Percentiles rank a stretch among this genome's conserved stretches.
Evolutionary conservation across 2,888 invertebrate genomes (phyloP).

Genomic region (Catonia carolina): DNA sequence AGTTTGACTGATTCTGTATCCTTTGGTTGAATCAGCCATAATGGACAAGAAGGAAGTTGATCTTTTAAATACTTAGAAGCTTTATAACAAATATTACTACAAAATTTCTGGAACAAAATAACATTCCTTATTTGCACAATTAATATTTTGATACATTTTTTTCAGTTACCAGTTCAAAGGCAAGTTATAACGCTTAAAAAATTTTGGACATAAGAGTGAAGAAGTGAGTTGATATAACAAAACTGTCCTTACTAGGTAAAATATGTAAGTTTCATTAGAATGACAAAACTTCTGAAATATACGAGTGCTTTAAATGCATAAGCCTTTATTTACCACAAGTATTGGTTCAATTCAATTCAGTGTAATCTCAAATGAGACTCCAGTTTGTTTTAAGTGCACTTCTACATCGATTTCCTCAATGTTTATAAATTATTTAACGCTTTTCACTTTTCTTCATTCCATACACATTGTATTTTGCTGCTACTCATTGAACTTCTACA

Average conservation of each 20-base stretch:
- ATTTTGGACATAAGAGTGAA: not conserved
- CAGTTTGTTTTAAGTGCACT: too few relatives aligned
- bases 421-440: too few relatives aligned
- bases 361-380: too few relatives aligned
- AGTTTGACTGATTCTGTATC: slow-evolving; percentile 35
- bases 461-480: too few relatives aligned
- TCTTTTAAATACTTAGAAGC: slow-evolving; percentile 69
- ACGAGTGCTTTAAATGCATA: too few relatives aligned
- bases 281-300: too few relatives aligned
- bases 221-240: slow-evolving; percentile 3
- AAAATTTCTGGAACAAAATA: slow-evolving; percentile 60
- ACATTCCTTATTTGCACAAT: not conserved
- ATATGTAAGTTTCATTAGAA: too few relatives aligned
- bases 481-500: too few relatives aligned
- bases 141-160: not conserved
- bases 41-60: slow-evolving; percentile 73
- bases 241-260: not conserved
- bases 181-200: not conserved
- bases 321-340: too few relatives aligned
- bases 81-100: slow-evolving; percentile 74
- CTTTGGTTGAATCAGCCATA: slow-evolving; percentile 74
- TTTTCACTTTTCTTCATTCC: too few relatives aligned
- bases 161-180: not conserved
- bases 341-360: too few relatives aligned
- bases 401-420: too few relatives aligned